Evolutionary conservation across 2,888 invertebrate genomes (phyloP).

Genomic region (Horisme vitalbata): DNA sequence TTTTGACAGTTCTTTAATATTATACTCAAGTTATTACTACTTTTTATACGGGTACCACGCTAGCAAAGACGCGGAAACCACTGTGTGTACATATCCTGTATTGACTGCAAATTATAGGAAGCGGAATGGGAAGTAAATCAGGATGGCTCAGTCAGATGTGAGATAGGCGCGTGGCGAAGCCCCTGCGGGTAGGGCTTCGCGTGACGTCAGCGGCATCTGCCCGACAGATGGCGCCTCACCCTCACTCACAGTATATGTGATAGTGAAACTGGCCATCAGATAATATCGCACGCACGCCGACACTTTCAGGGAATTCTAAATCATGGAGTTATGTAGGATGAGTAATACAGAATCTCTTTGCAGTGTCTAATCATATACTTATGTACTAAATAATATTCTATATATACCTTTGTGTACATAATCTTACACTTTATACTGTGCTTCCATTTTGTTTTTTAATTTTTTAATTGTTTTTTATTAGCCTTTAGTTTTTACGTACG

Average conservation of each 20-base stretch:
- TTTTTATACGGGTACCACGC: too few species aligned
- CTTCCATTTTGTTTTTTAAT: too few species aligned
- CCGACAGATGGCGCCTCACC: constrained; percentile 76
- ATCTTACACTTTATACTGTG: too few species aligned
- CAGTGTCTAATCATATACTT: too few species aligned
- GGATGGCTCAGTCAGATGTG: constrained; percentile 60
- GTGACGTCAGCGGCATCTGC: constrained; percentile 81
- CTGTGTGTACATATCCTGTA: neutral
- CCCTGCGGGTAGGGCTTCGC: constrained; percentile 68
- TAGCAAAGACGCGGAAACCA: neutral
- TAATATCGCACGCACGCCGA: constrained; percentile 71
- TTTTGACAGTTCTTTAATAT: too few species aligned
- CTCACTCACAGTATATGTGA: constrained; percentile 21
- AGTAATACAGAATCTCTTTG: neutral
- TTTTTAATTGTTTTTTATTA: too few species aligned
- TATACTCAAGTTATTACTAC: too few species aligned
- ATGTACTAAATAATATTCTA: too few species aligned
- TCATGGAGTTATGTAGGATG: neutral
- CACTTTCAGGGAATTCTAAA: constrained; percentile 32
- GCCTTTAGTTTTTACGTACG: too few species aligned
- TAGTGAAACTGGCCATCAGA: constrained; percentile 49
- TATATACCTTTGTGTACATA: too few species aligned
- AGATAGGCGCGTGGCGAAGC: constrained; percentile 64
- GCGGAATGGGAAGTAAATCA: constrained; percentile 58
- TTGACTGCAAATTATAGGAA: constrained; percentile 14